A percentile compares a stretch with the other conserved stretches of the same genome.
Conservation (phyloP, 2,797 vertebrate species). For the Tympanoctomys barrerae region DNA sequence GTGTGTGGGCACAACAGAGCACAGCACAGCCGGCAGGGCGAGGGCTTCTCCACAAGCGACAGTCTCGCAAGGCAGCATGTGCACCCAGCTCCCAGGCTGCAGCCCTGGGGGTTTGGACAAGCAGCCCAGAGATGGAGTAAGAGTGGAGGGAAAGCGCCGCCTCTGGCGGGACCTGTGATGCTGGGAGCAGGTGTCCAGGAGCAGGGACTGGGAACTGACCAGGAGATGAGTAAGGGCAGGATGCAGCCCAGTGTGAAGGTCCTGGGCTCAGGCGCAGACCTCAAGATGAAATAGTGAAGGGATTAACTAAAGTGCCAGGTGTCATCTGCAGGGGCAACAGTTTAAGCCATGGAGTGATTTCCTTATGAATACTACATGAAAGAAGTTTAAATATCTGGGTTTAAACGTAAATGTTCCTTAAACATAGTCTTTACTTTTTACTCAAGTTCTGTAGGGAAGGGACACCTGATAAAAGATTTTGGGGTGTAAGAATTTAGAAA, state of each 20-base stretch:
- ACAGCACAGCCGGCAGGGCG: fast-evolving
- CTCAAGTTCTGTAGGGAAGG: neutral
- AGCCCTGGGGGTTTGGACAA: fast-evolving
- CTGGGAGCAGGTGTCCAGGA: neutral
- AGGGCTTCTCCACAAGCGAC: neutral
- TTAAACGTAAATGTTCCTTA: neutral
- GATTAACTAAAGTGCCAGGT: neutral
- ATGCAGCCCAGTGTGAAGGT: neutral
- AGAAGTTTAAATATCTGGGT: neutral
- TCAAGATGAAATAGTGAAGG: neutral
- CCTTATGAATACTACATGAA: neutral
- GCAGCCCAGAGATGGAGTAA: neutral
- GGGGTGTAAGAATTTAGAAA: too few species aligned
- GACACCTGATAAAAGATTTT: neutral
- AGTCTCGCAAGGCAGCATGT: neutral
- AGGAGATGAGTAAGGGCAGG: too few species aligned
- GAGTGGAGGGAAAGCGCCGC: neutral
- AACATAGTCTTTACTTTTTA: neutral
- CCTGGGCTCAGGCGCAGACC: neutral
- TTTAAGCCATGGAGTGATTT: neutral
- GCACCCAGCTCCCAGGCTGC: neutral
- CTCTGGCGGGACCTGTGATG: neutral
- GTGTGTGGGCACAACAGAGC: fast-evolving
- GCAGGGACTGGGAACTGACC: neutral
- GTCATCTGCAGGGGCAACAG: too few species aligned